Base-by-base conservation (phyloP, 2,888 invertebrate genomes). In the Drosophila cognata region DNA sequence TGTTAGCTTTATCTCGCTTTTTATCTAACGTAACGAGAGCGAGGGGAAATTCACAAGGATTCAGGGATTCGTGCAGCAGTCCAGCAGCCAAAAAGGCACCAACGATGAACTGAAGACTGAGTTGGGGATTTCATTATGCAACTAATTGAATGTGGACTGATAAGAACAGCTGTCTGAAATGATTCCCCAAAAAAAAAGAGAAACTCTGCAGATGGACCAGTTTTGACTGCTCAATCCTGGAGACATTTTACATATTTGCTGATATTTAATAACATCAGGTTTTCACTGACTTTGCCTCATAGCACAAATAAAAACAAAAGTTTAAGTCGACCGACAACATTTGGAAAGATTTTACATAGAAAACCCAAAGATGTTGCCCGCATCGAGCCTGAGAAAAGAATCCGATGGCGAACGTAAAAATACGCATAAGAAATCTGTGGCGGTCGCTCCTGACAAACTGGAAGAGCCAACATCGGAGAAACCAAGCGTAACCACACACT, bases 1-100 rank as follows among this genome's bases (percentile, higher is more conserved):
- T 79, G 83, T 74, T 79, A 81, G 74, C 75, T 76, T 88, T 86
- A 85, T 88, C 84, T 85, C 46, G 33, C 61, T 35, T 55, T 74
- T 88, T 86, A 85, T 85, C 85, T 88, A 58, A 64, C 63, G 70
- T 38, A 29, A 41, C 36, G n/a, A 25, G 7, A 53, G 69, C 77
- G 38, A 67, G 73, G 82, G 80, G 64, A 77, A 71, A 65, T 79
- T 48, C 46, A n/a, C 29, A 56, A 41, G 71, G 64, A 62, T 4
- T 36, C 56, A 53, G 43, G 64, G 70, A 59, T 8, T 41, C 59
- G 29, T 58, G 67, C 60, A 51, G 56, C 62, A 35, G n/a, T 46
- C 59, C 52, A 52, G 46, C 31, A 21, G 71, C 72, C 25, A 46
- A 74, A 70, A 58, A 13, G 28, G 29, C 53, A 61, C 71, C 68